Conservation (phyloP, 2,797 vertebrate genomes). For the Notoglanidium macrostoma region DNA sequence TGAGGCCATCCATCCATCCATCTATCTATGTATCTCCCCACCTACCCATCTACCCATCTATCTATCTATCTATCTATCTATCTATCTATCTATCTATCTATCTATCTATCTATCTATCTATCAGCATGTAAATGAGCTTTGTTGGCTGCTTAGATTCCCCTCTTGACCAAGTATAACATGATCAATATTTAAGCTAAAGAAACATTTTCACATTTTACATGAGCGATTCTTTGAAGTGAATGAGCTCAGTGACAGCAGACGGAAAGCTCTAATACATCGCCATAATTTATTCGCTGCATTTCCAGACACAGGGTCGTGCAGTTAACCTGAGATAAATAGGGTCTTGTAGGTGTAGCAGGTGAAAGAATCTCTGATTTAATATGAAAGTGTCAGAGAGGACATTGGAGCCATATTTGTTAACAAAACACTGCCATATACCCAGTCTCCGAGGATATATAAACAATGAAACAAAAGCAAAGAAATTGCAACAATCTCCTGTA, state of each 20-base stretch:
- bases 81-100: neutral
- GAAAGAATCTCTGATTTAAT: constrained; percentile 49
- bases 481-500: neutral
- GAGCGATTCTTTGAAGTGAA: neutral
- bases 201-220: neutral
- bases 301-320: constrained; percentile 51
- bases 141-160: neutral
- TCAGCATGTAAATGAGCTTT: neutral
- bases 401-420: neutral
- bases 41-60: neutral
- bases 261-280: constrained; percentile 37
- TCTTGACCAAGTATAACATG: neutral
- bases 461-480: too few species aligned
- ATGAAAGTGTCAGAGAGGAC: constrained; percentile 28
- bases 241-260: constrained; percentile 28
- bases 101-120: neutral
- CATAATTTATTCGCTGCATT: constrained; percentile 55
- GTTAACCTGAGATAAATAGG: constrained; percentile 57
- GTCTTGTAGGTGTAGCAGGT: constrained; percentile 50
- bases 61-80: neutral
- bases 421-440: neutral
- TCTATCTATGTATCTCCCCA: neutral
- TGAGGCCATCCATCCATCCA: neutral
- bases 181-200: neutral
- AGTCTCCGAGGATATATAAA: neutral